Percentiles rank a stretch among this genome's conserved stretches.
These are phyloP conservation scores for Scaeva pyrastri DNA, from an alignment of 2,888 invertebrate species.

Conservation along the genomic window DNA sequence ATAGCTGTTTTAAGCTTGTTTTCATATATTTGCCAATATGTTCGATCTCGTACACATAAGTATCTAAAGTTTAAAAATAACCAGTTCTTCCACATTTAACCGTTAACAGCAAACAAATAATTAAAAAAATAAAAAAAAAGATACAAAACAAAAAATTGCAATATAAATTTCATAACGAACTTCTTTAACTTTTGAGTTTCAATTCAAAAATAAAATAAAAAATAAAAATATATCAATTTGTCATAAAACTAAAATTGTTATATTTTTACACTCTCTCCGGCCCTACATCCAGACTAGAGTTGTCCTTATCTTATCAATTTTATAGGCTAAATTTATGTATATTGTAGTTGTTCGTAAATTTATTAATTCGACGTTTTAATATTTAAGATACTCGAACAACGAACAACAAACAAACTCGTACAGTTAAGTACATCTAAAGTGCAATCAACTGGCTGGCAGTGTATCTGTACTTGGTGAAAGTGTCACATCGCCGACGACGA, in stretches of 20 bases:
- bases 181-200: neutral
- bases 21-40: neutral
- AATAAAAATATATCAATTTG: too few relatives aligned
- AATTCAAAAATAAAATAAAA: neutral
- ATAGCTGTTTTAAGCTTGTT: neutral
- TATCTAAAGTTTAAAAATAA: neutral
- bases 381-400: conserved; percentile 16
- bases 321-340: neutral
- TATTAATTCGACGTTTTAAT: conserved; percentile 14
- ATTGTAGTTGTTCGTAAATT: conserved; percentile 22
- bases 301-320: conserved; percentile 26
- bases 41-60: too few relatives aligned
- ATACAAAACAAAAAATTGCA: neutral
- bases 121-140: neutral
- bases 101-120: neutral
- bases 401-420: neutral
- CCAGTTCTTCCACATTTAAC: neutral
- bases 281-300: neutral
- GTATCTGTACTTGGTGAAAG: conserved; percentile 34
- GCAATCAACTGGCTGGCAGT: conserved; percentile 29
- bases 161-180: conserved; percentile 25
- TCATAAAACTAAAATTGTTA: conserved; percentile 4
- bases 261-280: neutral
- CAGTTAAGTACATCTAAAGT: conserved; percentile 16
- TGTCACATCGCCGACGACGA: conserved; percentile 29